phyloP scores from a whole-genome alignment of 2,888 invertebrate genomes.

The Lepidocyrtinus sp. region DNA sequence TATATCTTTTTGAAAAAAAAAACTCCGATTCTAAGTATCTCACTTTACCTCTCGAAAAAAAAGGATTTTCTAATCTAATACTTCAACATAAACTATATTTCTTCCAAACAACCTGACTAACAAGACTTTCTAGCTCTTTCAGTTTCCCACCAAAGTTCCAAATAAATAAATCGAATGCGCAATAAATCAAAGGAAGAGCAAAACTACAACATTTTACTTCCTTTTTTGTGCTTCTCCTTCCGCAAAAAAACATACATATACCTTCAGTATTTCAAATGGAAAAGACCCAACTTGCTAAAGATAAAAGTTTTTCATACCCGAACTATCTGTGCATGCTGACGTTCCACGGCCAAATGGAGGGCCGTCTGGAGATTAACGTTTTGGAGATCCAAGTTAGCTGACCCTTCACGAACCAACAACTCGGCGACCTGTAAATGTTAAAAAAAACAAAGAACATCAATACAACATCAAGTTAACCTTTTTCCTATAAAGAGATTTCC shows the following conservation, averaged over 20 bases:
- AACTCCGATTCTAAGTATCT: too few relatives aligned
- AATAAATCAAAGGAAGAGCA: conserved; percentile 51
- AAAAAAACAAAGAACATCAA: conserved; percentile 53
- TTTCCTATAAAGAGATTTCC: too few relatives aligned
- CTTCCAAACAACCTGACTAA: too few relatives aligned
- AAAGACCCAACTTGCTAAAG: neutral
- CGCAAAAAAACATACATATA: neutral
- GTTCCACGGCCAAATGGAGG: conserved; percentile 94
- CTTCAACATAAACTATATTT: too few relatives aligned
- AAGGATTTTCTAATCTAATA: conserved; percentile 37
- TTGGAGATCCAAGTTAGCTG: conserved; percentile 95
- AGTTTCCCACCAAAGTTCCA: conserved; percentile 43
- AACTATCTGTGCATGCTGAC: conserved; percentile 98
- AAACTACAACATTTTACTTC: conserved; percentile 18
- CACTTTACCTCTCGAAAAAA: conserved; percentile 19
- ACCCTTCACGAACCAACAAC: conserved; percentile 87
- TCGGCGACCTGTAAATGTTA: conserved; percentile 85
- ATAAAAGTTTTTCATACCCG: conserved; percentile 76
- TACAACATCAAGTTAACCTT: conserved; percentile 53
- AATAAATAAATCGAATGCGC: conserved; percentile 56
- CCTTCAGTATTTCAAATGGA: neutral
- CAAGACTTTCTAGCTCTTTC: too few relatives aligned
- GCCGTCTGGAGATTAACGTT: conserved; percentile 85
- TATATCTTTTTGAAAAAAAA: too few relatives aligned
- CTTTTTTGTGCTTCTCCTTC: conserved; percentile 17